Percentiles rank a stretch among this genome's conserved stretches.
Evolutionary conservation across 2,113 vertebrate genomes (phyloP).

Genomic region (Hassar affinis): DNA sequence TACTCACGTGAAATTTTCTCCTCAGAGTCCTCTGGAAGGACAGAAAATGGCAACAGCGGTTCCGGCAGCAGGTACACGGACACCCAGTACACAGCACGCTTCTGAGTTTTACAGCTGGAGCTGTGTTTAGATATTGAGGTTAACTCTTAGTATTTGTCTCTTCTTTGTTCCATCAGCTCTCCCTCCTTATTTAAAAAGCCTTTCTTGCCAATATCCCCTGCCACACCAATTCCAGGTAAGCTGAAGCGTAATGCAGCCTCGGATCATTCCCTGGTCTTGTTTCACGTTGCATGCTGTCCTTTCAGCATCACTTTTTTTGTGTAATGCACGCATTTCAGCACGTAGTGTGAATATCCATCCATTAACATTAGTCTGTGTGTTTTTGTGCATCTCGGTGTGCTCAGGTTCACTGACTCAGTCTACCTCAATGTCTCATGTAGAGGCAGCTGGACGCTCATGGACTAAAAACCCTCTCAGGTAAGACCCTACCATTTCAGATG

Average conservation of each 20-base stretch:
- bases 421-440: conserved; percentile 89
- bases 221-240: conserved; percentile 75
- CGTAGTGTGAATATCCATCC: neutral
- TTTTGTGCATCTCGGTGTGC: conserved; percentile 52
- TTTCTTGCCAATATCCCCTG: conserved; percentile 79
- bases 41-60: conserved; percentile 57
- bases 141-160: conserved; percentile 1
- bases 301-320: neutral
- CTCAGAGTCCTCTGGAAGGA: conserved; percentile 66
- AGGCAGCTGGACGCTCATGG: conserved; percentile 83
- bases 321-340: neutral
- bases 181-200: conserved; percentile 86
- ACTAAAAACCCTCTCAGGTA: conserved; percentile 84
- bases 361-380: conserved; percentile 27
- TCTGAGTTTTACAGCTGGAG: neutral
- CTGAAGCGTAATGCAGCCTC: neutral
- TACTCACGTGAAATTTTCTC: conserved; percentile 6
- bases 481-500: neutral
- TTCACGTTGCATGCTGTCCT: neutral
- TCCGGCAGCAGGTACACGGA: conserved; percentile 66
- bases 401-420: conserved; percentile 86
- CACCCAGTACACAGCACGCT: neutral
- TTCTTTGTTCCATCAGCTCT: conserved; percentile 70
- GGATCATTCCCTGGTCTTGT: neutral
- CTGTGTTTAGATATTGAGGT: neutral